Base-by-base conservation (phyloP, 2,113 vertebrate species). In the Galbula dea region DNA sequence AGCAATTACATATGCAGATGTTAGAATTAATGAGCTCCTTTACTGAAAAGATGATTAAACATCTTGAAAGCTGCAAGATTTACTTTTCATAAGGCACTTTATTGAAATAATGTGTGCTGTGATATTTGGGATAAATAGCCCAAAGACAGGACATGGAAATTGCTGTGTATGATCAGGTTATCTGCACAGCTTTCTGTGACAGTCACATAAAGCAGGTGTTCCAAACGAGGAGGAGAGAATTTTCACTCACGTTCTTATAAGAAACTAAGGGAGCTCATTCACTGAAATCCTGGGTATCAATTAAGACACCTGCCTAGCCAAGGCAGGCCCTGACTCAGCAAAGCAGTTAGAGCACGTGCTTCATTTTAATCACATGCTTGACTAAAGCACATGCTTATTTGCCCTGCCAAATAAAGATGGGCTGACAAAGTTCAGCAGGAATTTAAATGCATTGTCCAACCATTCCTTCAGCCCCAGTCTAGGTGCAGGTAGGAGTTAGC, bases 41-140 rank as follows among this genome's bases (percentile, higher is more conserved):
- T 86, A 49, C 65, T 89, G 67, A 85, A 94, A 94, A 96, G 86
- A 87, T 89, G 91, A 97, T 95, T 94, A 96, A 94, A 83, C 62
- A 79, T 55, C 86, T 72, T 17, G 58, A 95, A 96, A 95, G 52
- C 51, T 79, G 72, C 61, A 91, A 88, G 86, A 92, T 92, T 93
- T 90, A 90, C 68, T 88, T 83, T 94, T 84, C 76, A 63, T 46
- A 30, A 2, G 8, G 72, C 48, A 61, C 45, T 92, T 93, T 21
- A 66, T 46, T 61, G 82, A 80, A 94, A 95, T 45, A 61, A 43
- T 10, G 21, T 45, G 59, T n/a, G n/a, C 75, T 76, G 90, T 30
- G 66, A 62, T n/a, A 34, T 48, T 92, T 86, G 30, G 76, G 49
- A 78, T 89, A 86, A 87, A 27, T 23, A 57, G 32, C 61, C 74